Percentiles rank a stretch among this genome's conserved stretches.
Conservation (phyloP, 2,888 invertebrate genomes). For the Lymantria dispar region DNA sequence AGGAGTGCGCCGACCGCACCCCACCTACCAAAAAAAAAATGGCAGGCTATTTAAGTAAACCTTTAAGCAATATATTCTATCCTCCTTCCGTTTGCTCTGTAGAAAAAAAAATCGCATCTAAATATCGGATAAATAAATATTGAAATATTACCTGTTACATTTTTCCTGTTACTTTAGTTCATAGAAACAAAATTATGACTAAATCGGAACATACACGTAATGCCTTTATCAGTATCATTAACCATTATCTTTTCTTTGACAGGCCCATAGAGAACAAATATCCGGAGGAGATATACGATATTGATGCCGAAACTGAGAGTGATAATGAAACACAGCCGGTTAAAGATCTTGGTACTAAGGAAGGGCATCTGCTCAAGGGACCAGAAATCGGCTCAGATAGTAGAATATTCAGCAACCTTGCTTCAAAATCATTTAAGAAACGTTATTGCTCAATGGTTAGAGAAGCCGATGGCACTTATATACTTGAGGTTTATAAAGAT, state of each 20-base stretch:
- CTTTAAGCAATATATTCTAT: no score
- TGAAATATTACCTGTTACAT: background rate
- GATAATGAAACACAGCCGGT: slow-evolving; percentile 87
- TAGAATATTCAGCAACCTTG: slow-evolving; percentile 94
- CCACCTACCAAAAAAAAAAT: no score
- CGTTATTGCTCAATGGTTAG: slow-evolving; percentile 93
- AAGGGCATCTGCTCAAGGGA: slow-evolving; percentile 95
- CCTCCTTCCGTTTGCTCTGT: no score
- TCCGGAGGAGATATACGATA: slow-evolving; percentile 93
- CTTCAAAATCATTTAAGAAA: slow-evolving; percentile 95
- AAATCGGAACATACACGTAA: slow-evolving; percentile 6
- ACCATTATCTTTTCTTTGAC: slow-evolving; percentile 25
- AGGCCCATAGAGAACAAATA: slow-evolving; percentile 66
- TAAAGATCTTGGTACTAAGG: slow-evolving; percentile 92
- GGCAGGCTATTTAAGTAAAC: no score
- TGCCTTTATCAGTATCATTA: slow-evolving; percentile 18
- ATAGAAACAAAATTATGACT: slow-evolving; percentile 9
- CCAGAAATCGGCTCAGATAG: slow-evolving; percentile 93
- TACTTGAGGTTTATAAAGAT: slow-evolving; percentile 96
- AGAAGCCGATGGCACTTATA: slow-evolving; percentile 95
- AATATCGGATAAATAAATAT: no score
- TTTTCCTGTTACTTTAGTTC: slow-evolving; percentile 5
- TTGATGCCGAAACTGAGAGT: slow-evolving; percentile 92
- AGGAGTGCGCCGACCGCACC: no score
- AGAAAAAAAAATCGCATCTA: no score